phyloP scores from a whole-genome alignment of 2,113 vertebrate species.

The Castor canadensis region DNA sequence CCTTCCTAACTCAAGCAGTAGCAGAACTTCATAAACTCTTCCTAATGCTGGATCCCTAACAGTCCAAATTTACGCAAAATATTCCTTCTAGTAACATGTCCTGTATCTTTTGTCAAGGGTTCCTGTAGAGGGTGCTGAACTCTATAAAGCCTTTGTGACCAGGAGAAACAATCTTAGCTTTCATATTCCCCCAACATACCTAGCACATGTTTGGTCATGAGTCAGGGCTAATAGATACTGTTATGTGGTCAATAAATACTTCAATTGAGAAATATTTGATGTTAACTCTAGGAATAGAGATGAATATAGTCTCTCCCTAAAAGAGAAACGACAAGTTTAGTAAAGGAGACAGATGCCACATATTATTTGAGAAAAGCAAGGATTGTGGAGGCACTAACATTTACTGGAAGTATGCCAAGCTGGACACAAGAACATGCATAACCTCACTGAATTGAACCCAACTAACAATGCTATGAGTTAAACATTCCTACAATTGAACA shows the following conservation, averaged over 20 bases:
- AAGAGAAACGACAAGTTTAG: background rate
- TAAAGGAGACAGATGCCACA: background rate
- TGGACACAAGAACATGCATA: background rate
- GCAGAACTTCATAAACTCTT: background rate
- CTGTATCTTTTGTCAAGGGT: background rate
- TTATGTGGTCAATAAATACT: background rate
- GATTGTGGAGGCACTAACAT: background rate
- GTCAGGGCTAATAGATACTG: background rate
- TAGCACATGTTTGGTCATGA: background rate
- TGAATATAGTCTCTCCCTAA: background rate
- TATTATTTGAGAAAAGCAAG: background rate
- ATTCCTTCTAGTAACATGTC: background rate
- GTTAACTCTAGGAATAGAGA: background rate
- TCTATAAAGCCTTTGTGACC: background rate
- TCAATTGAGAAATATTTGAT: background rate
- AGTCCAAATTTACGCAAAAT: background rate
- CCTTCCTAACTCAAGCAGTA: background rate
- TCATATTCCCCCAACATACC: background rate
- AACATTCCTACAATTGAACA: background rate
- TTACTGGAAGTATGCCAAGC: background rate
- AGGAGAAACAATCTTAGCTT: background rate
- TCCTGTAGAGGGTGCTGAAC: background rate
- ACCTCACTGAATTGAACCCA: background rate
- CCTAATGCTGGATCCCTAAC: background rate
- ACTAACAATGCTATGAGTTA: background rate